Base-by-base conservation (phyloP, 2,888 invertebrate genomes). In the Cheilosia pagana region DNA sequence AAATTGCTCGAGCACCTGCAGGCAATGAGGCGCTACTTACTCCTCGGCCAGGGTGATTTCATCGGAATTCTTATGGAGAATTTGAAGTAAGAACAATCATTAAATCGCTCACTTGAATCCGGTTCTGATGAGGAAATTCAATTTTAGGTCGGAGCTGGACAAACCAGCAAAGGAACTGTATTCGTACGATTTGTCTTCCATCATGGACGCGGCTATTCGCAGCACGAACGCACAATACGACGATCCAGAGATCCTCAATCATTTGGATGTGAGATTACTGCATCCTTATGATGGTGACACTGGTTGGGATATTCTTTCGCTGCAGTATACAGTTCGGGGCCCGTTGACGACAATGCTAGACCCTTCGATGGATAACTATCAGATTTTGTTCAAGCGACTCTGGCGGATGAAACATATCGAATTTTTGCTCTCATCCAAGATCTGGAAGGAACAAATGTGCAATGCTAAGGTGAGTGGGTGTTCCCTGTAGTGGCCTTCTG, bases 21-120 rank as follows among this genome's bases (percentile, higher is more conserved):
- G 89, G 98, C 98, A 23, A 95, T 98, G 92, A 94, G 98, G 86
- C 94, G 96, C 78, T 99, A 98, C 92, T 93, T 99, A 89, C 93
- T 99, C 70, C 94, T 99, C 14, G 98, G 98, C 14, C 98, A 99
- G 93, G 99, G 99, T 0, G 98, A 99, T 93, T 98, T 99, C 92
- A 97, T 98, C 88, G 95, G 97, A 89, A 96, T 98, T 90, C 94
- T 99, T 68, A 96, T 99, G 95, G 97, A 98, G 88, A 93, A 98
- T 81, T 92, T 99, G 86, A 96, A 96, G 97, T 98, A 92, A 31
- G 88, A 6, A 3, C 8, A 19, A 53, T 10, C 3, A 16, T 16
- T 8, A 2, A 0, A 1, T 21, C 21, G 2, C 68, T 59, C 19
- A 1, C 1, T 16, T 16, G 60, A 39, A 28, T 16, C 43, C 53